Evolutionary conservation across 1,140 invertebrate species (phyloP).

Genomic region (Armadillidium nasatum): DNA sequence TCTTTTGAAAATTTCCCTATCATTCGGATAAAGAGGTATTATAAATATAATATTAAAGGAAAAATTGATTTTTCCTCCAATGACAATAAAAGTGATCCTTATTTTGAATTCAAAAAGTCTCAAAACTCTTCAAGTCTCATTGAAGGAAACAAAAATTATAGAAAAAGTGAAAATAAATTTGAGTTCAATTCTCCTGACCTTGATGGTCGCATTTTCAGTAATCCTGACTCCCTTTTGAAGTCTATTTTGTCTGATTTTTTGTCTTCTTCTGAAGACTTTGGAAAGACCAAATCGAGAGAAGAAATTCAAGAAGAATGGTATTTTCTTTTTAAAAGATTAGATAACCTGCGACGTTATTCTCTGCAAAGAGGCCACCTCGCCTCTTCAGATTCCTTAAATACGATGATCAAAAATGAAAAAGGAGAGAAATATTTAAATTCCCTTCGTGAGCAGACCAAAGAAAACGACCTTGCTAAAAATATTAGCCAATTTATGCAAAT

Average conservation of each 20-base stretch:
- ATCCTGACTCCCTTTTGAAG: neutral
- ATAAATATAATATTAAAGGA: neutral
- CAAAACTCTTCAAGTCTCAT: neutral
- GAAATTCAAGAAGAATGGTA: constrained; percentile 2
- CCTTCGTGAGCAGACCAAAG: neutral
- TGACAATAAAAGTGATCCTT: neutral
- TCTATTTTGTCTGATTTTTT: neutral
- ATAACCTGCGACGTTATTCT: neutral
- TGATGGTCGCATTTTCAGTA: neutral
- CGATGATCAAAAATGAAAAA: neutral
- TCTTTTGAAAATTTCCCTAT: neutral
- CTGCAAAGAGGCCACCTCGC: neutral
- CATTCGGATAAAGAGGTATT: neutral
- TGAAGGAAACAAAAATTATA: neutral
- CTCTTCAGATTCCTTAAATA: constrained; percentile 1
- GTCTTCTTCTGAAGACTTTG: neutral
- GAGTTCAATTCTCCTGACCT: too few relatives aligned
- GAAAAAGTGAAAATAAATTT: too few relatives aligned
- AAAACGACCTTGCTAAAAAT: neutral
- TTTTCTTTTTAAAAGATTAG: neutral
- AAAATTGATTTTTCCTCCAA: neutral
- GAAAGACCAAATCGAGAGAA: neutral
- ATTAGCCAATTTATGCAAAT: neutral
- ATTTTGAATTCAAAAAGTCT: neutral
- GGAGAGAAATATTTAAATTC: neutral